A percentile compares a stretch with the other conserved stretches of the same genome.
Conservation (phyloP, 2,797 vertebrate genomes). For the Notamacropus eugenii region DNA sequence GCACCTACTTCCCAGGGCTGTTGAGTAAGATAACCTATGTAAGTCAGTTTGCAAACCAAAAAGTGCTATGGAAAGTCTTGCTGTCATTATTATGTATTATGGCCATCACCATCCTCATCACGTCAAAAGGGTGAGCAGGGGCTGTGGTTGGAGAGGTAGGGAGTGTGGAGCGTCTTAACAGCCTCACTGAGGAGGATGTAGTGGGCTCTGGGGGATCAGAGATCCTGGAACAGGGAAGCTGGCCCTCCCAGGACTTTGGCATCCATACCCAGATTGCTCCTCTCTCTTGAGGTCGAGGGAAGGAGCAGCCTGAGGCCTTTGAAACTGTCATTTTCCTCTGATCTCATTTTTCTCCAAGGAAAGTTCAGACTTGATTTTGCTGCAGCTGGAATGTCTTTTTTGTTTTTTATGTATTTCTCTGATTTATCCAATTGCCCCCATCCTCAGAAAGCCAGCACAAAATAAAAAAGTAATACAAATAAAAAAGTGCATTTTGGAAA, state of each 20-base stretch:
- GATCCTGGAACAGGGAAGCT: not conserved
- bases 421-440: constrained; percentile 70
- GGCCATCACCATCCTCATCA: not conserved
- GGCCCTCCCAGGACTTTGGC: not conserved
- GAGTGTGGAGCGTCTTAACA: not conserved
- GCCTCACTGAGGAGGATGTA: not conserved
- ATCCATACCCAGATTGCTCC: not conserved
- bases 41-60: not conserved
- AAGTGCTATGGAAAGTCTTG: not conserved
- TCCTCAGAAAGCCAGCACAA: constrained; percentile 63
- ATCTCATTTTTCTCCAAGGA: not conserved
- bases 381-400: constrained; percentile 47
- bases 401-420: constrained; percentile 76
- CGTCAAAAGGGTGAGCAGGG: not conserved
- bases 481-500: not conserved
- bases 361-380: constrained; percentile 40
- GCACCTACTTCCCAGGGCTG: not conserved
- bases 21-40: not conserved
- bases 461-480: constrained; percentile 72
- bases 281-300: not conserved
- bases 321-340: not conserved
- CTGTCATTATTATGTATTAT: not conserved
- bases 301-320: not conserved
- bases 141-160: not conserved
- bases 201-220: not conserved